Percentiles rank a stretch among this genome's conserved stretches.
Evolutionary conservation across 2,113 vertebrate genomes (phyloP).

Genomic region (Tychaedon coryphoeus): DNA sequence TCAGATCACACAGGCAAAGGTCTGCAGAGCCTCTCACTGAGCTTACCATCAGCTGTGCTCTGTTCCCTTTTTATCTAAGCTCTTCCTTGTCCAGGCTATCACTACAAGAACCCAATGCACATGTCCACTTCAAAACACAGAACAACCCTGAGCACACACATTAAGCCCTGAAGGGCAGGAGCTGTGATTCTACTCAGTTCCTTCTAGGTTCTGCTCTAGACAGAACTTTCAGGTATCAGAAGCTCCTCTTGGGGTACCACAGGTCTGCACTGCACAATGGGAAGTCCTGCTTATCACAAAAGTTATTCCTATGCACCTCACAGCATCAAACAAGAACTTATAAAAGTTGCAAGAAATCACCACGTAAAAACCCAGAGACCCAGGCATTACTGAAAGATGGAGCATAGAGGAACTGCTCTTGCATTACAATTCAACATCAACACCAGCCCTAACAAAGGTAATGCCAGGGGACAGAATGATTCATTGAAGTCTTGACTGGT

Average conservation of each 20-base stretch:
- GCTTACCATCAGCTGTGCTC: not conserved
- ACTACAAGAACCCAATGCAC: not conserved
- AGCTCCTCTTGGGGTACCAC: rapidly evolving
- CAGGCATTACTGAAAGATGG: not conserved
- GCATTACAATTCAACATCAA: not conserved
- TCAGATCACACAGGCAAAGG: not conserved
- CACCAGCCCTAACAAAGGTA: not conserved
- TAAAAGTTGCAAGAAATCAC: not conserved
- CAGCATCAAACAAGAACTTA: not conserved
- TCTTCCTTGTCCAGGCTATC: not conserved
- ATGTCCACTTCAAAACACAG: not conserved
- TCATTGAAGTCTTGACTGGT: not conserved
- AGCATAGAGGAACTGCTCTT: not conserved
- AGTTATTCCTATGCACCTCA: not conserved
- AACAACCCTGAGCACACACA: rapidly evolving
- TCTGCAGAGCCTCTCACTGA: not conserved
- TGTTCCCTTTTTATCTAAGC: not conserved
- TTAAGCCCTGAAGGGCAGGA: not conserved
- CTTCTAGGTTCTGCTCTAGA: not conserved
- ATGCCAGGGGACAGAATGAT: not conserved
- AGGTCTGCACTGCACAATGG: not conserved
- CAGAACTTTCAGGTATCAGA: not conserved
- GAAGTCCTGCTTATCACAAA: not conserved
- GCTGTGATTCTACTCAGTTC: not conserved
- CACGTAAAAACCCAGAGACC: not conserved